Evolutionary conservation across 1,140 invertebrate genomes (phyloP).

Genomic region (Penaeus chinensis): DNA sequence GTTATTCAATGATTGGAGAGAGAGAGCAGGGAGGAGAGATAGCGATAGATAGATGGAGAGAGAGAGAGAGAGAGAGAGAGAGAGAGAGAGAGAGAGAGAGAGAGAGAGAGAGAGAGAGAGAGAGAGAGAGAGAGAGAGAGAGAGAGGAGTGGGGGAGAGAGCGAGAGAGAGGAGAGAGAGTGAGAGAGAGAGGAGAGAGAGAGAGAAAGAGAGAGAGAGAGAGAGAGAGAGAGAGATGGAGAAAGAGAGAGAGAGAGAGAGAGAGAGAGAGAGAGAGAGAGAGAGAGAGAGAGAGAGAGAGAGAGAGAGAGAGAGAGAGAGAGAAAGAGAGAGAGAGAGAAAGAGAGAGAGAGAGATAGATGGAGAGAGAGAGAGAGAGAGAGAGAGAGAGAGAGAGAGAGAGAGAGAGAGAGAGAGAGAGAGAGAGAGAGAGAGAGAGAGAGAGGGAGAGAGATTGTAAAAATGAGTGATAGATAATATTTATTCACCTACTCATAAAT

Average conservation of each 20-base stretch:
- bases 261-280: slow-evolving; percentile 20
- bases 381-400: slow-evolving; percentile 18
- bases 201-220: slow-evolving; percentile 12
- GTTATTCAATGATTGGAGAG: too few relatives aligned
- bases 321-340: too few relatives aligned
- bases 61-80: slow-evolving; percentile 13
- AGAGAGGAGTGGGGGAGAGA: neutral
- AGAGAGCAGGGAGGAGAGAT: too few relatives aligned
- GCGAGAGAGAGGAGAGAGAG: neutral
- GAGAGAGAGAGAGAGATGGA: neutral
- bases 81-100: slow-evolving; percentile 20
- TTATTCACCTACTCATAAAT: too few relatives aligned
- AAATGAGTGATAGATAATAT: too few relatives aligned
- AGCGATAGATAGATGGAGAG: neutral
- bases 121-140: slow-evolving; percentile 20
- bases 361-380: slow-evolving; percentile 13
- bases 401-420: slow-evolving; percentile 14
- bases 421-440: too few relatives aligned
- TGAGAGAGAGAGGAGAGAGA: slow-evolving; percentile 9
- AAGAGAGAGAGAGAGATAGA: neutral
- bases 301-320: slow-evolving; percentile 14
- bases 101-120: slow-evolving; percentile 15
- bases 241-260: too few relatives aligned
- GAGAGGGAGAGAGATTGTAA: neutral
- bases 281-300: slow-evolving; percentile 18